Percentiles rank a stretch among this genome's conserved stretches.
Conservation (phyloP, 23 tunicate species). For the Diplosoma virens region DNA sequence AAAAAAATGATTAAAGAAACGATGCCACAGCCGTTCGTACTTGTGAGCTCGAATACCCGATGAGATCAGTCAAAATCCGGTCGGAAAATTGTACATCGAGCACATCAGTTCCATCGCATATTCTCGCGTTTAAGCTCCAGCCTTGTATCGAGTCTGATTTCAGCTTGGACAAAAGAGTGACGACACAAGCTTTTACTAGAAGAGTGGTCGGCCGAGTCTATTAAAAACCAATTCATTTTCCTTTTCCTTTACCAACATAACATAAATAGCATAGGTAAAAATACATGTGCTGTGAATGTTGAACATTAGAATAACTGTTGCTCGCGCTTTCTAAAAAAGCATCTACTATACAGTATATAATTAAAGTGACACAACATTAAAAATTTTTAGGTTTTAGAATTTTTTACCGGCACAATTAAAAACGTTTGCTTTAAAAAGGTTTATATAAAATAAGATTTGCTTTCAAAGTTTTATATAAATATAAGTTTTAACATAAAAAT, state of each 20-base stretch:
- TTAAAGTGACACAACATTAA: no score
- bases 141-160: slow-evolving; percentile 22
- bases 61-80: slow-evolving; percentile 48
- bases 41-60: slow-evolving; percentile 54
- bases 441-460: no score
- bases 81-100: slow-evolving; percentile 73
- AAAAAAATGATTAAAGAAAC: not conserved
- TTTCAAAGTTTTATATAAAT: no score
- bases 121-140: slow-evolving; percentile 60
- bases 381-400: no score
- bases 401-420: no score
- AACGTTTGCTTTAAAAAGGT: no score
- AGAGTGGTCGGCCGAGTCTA: not conserved
- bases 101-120: slow-evolving; percentile 78
- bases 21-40: slow-evolving; percentile 2
- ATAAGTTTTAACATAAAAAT: no score
- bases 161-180: slow-evolving; percentile 75
- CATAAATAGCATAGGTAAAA: not conserved
- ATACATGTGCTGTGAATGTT: no score
- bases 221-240: not conserved
- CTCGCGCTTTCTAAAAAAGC: no score
- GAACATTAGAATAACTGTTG: no score
- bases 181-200: slow-evolving; percentile 44
- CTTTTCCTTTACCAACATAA: not conserved
- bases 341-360: no score